Evolutionary conservation across 1,140 invertebrate genomes (phyloP).

Genomic region (Drosophila sp.): DNA sequence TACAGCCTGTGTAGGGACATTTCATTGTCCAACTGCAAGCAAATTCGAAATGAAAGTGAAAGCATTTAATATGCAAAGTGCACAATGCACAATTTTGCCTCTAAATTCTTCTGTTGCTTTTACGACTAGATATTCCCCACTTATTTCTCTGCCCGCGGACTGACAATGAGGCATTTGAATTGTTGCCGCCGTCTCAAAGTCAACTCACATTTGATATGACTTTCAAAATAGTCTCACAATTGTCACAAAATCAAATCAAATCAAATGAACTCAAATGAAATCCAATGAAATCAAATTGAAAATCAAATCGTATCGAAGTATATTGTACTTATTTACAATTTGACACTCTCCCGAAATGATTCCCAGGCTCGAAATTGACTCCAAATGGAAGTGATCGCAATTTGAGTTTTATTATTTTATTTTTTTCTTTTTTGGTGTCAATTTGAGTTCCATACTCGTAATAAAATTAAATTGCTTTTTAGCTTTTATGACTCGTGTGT

Average conservation of each 20-base stretch:
- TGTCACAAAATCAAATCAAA: constrained; percentile 31
- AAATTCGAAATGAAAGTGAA: constrained; percentile 65
- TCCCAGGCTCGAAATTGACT: constrained; percentile 47
- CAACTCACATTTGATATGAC: constrained; percentile 39
- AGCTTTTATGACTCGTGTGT: constrained; percentile 47
- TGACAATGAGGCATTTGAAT: constrained; percentile 16
- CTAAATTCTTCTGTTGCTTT: constrained; percentile 10
- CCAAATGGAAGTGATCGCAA: constrained; percentile 33
- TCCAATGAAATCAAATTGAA: constrained; percentile 20
- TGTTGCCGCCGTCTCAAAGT: constrained; percentile 4
- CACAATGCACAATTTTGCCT: constrained; percentile 66
- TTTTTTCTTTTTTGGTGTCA: constrained; percentile 56
- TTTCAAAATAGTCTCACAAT: constrained; percentile 40
- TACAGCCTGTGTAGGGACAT: background rate
- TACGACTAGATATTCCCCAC: constrained; percentile 16
- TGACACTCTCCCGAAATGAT: constrained; percentile 37
- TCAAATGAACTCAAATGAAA: constrained; percentile 31
- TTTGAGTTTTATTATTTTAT: constrained; percentile 24
- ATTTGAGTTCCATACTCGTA: constrained; percentile 64
- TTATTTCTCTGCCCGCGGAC: constrained; percentile 12
- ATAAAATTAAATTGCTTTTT: constrained; percentile 77
- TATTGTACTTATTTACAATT: constrained; percentile 30
- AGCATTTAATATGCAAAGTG: constrained; percentile 77
- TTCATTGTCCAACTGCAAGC: constrained; percentile 11
- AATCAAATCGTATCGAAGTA: constrained; percentile 19